A percentile compares a stretch with the other conserved stretches of the same genome.
These are phyloP conservation scores for Globicephala melas DNA, from an alignment of 2,113 vertebrate genomes.

Conservation along the genomic window DNA sequence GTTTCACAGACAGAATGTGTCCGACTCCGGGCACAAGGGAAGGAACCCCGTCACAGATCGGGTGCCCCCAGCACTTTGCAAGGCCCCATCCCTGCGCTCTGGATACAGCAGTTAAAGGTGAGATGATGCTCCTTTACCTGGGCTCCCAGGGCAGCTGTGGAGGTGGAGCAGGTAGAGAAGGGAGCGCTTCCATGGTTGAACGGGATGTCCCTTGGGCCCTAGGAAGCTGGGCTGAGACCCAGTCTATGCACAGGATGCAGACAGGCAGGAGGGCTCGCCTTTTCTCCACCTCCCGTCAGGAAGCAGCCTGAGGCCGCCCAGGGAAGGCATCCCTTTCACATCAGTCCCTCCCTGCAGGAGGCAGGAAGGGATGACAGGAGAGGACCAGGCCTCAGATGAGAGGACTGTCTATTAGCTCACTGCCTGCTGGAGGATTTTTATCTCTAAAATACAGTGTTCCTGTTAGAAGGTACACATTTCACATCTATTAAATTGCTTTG, in stretches of 20 bases:
- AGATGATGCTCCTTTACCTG: fast-evolving
- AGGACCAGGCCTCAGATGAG: neutral
- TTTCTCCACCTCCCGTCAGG: fast-evolving
- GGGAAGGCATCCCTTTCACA: neutral
- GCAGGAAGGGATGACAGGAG: neutral
- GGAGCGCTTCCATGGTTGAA: fast-evolving
- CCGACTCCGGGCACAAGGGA: fast-evolving
- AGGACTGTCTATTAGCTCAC: slow-evolving; percentile 40
- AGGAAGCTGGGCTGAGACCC: no score
- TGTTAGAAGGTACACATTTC: slow-evolving; percentile 68
- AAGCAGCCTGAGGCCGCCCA: neutral
- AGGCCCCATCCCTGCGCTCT: no score
- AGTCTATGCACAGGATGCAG: fast-evolving
- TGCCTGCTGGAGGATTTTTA: slow-evolving; percentile 59
- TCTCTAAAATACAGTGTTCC: slow-evolving; percentile 62
- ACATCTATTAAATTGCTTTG: slow-evolving; percentile 77
- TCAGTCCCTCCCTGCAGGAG: neutral
- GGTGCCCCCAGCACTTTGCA: neutral
- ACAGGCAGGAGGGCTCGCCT: fast-evolving
- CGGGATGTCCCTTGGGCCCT: neutral
- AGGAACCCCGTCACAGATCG: fast-evolving
- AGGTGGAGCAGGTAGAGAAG: no score
- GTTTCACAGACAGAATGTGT: fast-evolving
- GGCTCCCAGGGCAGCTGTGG: neutral
- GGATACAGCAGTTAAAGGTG: fast-evolving